Base-by-base conservation (phyloP, 2,888 invertebrate genomes). In the Gandaritis pyraliata region DNA sequence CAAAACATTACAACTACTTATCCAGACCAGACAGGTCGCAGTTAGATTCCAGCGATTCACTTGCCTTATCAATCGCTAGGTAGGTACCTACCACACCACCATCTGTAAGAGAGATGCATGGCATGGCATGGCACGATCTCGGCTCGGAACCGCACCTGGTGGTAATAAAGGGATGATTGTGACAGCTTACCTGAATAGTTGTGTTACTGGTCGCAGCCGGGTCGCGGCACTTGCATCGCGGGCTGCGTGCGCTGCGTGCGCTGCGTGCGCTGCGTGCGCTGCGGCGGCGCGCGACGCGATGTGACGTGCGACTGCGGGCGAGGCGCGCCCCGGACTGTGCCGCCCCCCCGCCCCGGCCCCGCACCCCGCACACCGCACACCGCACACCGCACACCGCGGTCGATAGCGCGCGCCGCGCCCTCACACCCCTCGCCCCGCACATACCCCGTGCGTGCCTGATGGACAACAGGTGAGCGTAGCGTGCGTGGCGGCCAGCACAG, bases 401-500 rank as follows among this genome's bases (percentile, higher is more conserved):
- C 88, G 88, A 87, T 88, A 86, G 60, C 50, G 68, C 68, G 66
- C 74, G 69, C 67, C 63, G 57, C 73, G 74, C 71, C 77, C 87
- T 88, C 29, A n/a, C n/a, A n/a, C n/a, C 36, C 57, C 43, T 13
- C 36, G 88, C 88, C 87, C 88, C 90, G 87, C 88, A 84, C 85
- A 16, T 65, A 88, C 87, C 88, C 86, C 85, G 72, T 33, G 16
- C 38, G n/a, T n/a, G n/a, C 16, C 1, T n/a, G 15, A 15, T 16
- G 38, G 38, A 29, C 58, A 46, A 58, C 58, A 51, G 56, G 49
- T 49, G 56, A 49, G 47, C 58, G 16, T 16, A n/a, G n/a, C n/a
- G n/a, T n/a, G n/a, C n/a, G n/a, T n/a, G n/a, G n/a, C 15, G 8
- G 5, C 33, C 5, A 5, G 33, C 29, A 33, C n/a, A n/a, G n/a